Evolutionary conservation across 1,140 invertebrate genomes (phyloP).

Genomic region (Ceratina australensis): DNA sequence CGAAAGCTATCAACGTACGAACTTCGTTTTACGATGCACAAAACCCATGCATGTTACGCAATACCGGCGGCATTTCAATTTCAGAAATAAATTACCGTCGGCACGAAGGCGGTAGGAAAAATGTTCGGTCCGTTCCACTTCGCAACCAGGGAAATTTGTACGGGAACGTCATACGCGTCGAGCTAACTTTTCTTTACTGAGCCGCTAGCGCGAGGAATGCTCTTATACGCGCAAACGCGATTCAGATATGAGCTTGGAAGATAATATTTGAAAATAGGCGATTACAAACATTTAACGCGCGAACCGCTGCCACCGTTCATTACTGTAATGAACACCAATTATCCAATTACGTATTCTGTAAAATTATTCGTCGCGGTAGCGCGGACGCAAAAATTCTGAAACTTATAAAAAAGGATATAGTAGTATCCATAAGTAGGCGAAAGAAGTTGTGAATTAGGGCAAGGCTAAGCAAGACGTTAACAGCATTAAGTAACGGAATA

Average conservation of each 20-base stretch:
- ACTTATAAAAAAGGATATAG: neutral
- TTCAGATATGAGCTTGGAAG: neutral
- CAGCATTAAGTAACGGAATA: neutral
- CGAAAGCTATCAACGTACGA: neutral
- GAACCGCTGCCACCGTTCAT: conserved; percentile 6
- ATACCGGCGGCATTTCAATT: neutral
- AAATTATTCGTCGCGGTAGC: no score
- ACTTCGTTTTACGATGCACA: neutral
- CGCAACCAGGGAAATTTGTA: neutral
- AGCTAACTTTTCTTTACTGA: neutral
- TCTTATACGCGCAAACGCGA: neutral
- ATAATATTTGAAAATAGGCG: neutral
- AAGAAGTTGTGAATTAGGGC: neutral
- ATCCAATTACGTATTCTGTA: neutral
- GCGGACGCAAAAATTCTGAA: no score
- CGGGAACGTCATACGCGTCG: neutral
- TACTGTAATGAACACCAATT: neutral
- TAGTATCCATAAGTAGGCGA: neutral
- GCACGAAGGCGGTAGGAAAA: neutral
- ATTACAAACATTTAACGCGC: neutral
- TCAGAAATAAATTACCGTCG: conserved; percentile 5
- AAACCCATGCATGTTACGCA: neutral
- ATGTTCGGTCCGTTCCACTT: neutral
- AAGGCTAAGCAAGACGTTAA: neutral
- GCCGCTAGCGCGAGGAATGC: neutral